A percentile compares a stretch with the other conserved stretches of the same genome.
Conservation (phyloP, 2,113 vertebrate genomes). For the Dipodomys stephensi region DNA sequence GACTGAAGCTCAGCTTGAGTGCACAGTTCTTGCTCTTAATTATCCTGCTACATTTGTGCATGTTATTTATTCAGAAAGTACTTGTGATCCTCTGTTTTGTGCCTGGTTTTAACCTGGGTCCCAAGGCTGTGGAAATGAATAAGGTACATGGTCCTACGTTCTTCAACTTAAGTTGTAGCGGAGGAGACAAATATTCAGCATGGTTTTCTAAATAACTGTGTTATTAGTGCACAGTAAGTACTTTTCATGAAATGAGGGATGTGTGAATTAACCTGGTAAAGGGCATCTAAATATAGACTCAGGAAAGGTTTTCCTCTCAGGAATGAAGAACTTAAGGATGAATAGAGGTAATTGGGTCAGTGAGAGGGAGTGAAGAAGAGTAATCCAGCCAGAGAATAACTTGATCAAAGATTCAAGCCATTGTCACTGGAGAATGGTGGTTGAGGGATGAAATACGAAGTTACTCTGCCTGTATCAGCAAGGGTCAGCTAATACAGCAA, state of each 20-base stretch:
- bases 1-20: neutral
- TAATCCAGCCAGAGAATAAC: neutral
- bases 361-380: neutral
- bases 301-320: constrained; percentile 15
- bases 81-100: neutral
- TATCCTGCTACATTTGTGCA: neutral
- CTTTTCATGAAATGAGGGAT: neutral
- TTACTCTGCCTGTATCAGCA: neutral
- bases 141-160: neutral
- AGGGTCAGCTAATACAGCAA: neutral
- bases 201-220: neutral
- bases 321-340: neutral
- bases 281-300: neutral
- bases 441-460: neutral
- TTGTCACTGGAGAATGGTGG: neutral
- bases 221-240: neutral
- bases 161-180: neutral
- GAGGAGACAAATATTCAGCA: neutral
- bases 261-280: neutral
- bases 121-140: neutral
- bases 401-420: neutral
- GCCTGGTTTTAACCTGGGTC: neutral
- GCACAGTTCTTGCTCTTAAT: neutral
- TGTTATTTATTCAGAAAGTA: neutral
- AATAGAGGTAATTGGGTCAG: neutral